phyloP scores from a whole-genome alignment of 2,888 invertebrate species.

The Andrena minutula region DNA sequence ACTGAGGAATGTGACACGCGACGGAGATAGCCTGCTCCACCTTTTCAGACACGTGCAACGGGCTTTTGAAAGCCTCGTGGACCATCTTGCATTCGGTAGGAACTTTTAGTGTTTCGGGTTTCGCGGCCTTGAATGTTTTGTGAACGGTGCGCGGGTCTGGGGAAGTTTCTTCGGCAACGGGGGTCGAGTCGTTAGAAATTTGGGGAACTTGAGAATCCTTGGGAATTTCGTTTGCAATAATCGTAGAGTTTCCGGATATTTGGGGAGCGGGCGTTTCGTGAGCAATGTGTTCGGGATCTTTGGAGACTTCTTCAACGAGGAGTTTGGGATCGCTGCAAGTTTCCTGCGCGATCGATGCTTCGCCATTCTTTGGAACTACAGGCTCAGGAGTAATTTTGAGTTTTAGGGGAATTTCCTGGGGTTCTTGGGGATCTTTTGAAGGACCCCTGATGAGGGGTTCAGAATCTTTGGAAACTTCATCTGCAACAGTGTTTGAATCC shows the following conservation, averaged over 20 bases:
- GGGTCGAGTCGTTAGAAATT: background rate
- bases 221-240: background rate
- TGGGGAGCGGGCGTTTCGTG: background rate
- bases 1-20: slow-evolving; percentile 55
- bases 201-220: background rate
- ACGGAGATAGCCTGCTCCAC: slow-evolving; percentile 67
- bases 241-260: too few species aligned
- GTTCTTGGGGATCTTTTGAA: slow-evolving; percentile 1
- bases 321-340: background rate
- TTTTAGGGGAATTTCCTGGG: slow-evolving; percentile 7
- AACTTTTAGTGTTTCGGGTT: background rate
- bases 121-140: background rate
- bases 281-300: background rate
- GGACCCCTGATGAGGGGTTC: background rate
- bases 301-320: background rate
- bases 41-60: slow-evolving; percentile 65
- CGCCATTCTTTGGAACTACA: background rate
- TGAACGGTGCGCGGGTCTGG: background rate
- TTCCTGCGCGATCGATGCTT: too few species aligned
- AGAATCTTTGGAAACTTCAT: background rate
- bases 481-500: background rate
- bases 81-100: slow-evolving; percentile 12
- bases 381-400: background rate
- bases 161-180: background rate
- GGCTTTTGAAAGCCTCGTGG: slow-evolving; percentile 32